A percentile compares a stretch with the other conserved stretches of the same genome.
Conservation (phyloP, 64 coral and sea anemone species). For the Anthopleura sola region DNA sequence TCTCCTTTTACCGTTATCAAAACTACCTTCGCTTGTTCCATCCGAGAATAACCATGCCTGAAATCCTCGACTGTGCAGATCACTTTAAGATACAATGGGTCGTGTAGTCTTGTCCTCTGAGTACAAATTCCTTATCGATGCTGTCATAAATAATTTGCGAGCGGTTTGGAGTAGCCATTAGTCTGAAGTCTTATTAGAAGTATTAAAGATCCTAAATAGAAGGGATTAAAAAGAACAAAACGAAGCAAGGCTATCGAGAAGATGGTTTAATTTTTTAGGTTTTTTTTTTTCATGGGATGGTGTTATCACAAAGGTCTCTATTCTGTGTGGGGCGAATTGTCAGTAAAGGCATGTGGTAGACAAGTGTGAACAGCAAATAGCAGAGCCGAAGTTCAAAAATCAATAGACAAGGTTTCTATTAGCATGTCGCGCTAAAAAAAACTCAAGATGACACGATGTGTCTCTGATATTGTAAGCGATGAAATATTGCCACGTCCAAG, state of each 20-base stretch:
- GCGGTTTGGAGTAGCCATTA: slow-evolving; percentile 5
- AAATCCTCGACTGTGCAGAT: not conserved
- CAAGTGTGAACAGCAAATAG: not conserved
- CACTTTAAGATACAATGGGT: not conserved
- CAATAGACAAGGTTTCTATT: not conserved
- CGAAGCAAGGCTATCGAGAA: not conserved
- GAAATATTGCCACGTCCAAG: not conserved
- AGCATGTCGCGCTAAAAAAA: not conserved
- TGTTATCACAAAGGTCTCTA: not conserved
- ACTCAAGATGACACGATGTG: not conserved
- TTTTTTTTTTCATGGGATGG: not conserved
- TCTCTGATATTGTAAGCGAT: not conserved
- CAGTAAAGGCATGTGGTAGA: not conserved
- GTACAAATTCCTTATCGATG: not conserved
- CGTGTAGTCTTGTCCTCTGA: not conserved
- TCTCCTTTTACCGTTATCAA: no score
- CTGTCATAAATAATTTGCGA: not conserved
- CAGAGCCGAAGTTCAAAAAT: not conserved
- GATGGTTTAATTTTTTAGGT: not conserved
- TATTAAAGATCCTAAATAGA: not conserved
- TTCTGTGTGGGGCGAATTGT: not conserved
- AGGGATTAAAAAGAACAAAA: not conserved
- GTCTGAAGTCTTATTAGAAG: slow-evolving; percentile 12
- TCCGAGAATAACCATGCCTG: not conserved
- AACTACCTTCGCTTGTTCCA: not conserved